Conservation (phyloP, 2,888 invertebrate species). For the Lathronympha strigana region DNA sequence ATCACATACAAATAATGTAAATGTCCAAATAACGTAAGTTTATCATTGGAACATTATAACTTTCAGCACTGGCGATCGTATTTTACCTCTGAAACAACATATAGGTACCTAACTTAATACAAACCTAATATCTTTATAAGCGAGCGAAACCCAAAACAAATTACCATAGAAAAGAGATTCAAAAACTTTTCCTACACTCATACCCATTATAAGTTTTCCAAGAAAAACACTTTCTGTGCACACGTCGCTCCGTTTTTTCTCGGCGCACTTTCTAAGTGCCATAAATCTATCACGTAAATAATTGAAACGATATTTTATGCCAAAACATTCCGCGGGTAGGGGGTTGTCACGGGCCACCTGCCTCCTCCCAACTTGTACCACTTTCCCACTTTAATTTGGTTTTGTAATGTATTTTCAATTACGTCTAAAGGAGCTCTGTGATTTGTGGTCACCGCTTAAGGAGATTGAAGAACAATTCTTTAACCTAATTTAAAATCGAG, state of each 20-base stretch:
- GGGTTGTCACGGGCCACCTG: constrained; percentile 77
- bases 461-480: constrained; percentile 76
- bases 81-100: constrained; percentile 7
- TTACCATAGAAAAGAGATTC: constrained; percentile 84
- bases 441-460: constrained; percentile 77
- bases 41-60: not conserved
- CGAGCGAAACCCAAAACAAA: constrained; percentile 75
- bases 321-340: constrained; percentile 82
- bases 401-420: constrained; percentile 85
- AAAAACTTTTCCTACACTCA: constrained; percentile 80
- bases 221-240: constrained; percentile 84
- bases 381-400: constrained; percentile 84
- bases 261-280: constrained; percentile 83
- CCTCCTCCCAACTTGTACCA: constrained; percentile 80
- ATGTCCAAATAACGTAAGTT: not conserved
- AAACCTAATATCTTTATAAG: constrained; percentile 74
- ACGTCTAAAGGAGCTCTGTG: constrained; percentile 78
- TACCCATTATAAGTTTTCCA: constrained; percentile 83
- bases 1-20: not conserved
- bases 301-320: constrained; percentile 86
- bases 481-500: constrained; percentile 73
- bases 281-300: constrained; percentile 85
- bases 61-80: not conserved
- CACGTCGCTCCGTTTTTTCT: constrained; percentile 83
- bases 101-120: constrained; percentile 52